These are phyloP conservation scores for Thalassoma bifasciatum DNA, from an alignment of 2,113 vertebrate species.

Conservation along the genomic window DNA sequence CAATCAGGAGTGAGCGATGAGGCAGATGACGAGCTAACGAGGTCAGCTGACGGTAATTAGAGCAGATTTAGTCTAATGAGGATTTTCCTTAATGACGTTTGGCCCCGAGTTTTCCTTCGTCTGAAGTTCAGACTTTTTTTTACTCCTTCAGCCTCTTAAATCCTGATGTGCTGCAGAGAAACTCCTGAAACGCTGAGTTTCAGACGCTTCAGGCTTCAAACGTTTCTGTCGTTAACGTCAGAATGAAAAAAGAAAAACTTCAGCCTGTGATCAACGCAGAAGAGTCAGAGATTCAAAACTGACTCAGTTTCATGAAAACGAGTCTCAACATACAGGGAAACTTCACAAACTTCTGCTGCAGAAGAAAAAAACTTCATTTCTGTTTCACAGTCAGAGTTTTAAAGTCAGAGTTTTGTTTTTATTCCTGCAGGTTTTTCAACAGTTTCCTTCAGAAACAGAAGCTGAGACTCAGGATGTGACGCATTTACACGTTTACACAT, in stretches of 20 bases:
- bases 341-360: neutral
- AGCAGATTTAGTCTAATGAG: constrained; percentile 9
- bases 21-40: constrained; percentile 24
- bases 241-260: too few species aligned
- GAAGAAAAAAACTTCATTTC: neutral
- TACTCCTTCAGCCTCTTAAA: neutral
- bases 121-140: constrained; percentile 9
- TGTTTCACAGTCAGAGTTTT: too few species aligned
- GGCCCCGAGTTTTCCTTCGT: neutral
- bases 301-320: neutral
- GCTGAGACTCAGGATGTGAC: too few species aligned
- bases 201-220: neutral
- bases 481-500: too few species aligned
- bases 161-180: neutral
- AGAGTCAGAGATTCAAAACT: neutral
- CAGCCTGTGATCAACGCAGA: too few species aligned
- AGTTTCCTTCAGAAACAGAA: too few species aligned
- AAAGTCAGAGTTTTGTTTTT: too few species aligned
- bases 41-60: constrained; percentile 15
- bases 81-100: neutral
- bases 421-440: neutral
- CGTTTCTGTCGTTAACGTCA: too few species aligned
- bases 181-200: neutral
- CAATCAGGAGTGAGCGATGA: constrained; percentile 5
- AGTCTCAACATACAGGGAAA: neutral